Conservation (phyloP, 2,888 invertebrate genomes). For the Steromphala cineraria region DNA sequence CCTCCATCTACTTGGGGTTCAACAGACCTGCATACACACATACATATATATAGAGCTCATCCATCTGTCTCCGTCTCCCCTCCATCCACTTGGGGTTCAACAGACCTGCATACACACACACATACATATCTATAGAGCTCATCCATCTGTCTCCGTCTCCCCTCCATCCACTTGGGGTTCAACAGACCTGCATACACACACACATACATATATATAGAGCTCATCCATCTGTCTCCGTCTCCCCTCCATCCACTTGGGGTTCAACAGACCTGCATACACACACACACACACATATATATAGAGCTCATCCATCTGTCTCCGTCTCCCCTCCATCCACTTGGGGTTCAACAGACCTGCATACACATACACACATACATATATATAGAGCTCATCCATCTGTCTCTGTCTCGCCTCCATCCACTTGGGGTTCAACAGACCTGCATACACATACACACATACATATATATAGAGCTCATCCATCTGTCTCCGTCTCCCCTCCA, state of each 20-base stretch:
- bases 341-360: too few species aligned
- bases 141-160: constrained; percentile 93
- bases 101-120: constrained; percentile 79
- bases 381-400: too few species aligned
- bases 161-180: constrained; percentile 98
- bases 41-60: constrained; percentile 80
- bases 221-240: constrained; percentile 92
- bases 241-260: constrained; percentile 98
- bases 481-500: too few species aligned
- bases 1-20: constrained; percentile 98
- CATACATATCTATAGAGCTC: constrained; percentile 77
- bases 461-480: too few species aligned
- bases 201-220: too few species aligned
- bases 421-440: too few species aligned
- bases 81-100: constrained; percentile 98
- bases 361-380: too few species aligned
- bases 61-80: constrained; percentile 94
- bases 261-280: constrained; percentile 83
- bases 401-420: too few species aligned
- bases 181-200: constrained; percentile 81
- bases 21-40: constrained; percentile 81
- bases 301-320: too few species aligned
- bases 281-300: too few species aligned
- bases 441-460: too few species aligned
- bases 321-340: too few species aligned